phyloP scores from a whole-genome alignment of 2,888 invertebrate species.

The Aphidoletes aphidimyza region DNA sequence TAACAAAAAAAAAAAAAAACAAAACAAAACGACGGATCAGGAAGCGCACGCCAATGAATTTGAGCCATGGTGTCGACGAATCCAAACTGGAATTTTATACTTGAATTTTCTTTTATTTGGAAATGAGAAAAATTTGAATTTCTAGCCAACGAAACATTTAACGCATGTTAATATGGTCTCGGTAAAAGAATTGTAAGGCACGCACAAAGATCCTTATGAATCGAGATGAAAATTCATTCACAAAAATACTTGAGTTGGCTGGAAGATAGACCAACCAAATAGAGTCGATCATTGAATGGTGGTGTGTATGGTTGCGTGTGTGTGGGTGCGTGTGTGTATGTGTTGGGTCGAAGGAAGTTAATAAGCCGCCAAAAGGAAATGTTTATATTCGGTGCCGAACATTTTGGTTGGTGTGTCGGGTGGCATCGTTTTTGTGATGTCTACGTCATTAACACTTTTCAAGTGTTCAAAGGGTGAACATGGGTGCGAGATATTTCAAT shows the following conservation, averaged over 20 bases:
- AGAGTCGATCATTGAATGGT: not conserved
- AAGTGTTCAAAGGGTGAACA: conserved; percentile 27
- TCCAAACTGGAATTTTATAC: not conserved
- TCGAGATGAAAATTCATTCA: conserved; percentile 10
- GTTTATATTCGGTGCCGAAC: too few species aligned
- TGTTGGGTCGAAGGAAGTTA: not conserved
- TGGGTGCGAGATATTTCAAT: conserved; percentile 28
- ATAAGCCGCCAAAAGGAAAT: not conserved
- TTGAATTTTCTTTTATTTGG: too few species aligned
- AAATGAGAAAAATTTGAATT: not conserved
- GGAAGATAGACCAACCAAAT: not conserved
- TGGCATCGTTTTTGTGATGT: not conserved
- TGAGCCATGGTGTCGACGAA: not conserved
- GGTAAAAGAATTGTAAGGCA: too few species aligned
- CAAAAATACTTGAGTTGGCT: conserved; percentile 14
- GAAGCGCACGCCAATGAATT: too few species aligned
- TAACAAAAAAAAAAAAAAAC: too few species aligned
- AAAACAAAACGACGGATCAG: too few species aligned
- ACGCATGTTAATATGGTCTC: not conserved
- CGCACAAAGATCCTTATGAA: too few species aligned
- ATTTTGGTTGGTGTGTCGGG: not conserved
- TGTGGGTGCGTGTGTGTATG: too few species aligned
- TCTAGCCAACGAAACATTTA: not conserved
- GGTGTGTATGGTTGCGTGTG: too few species aligned
- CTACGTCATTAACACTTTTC: conserved; percentile 21